phyloP scores from a whole-genome alignment of 2,888 invertebrate genomes.

The Elysia crispata region DNA sequence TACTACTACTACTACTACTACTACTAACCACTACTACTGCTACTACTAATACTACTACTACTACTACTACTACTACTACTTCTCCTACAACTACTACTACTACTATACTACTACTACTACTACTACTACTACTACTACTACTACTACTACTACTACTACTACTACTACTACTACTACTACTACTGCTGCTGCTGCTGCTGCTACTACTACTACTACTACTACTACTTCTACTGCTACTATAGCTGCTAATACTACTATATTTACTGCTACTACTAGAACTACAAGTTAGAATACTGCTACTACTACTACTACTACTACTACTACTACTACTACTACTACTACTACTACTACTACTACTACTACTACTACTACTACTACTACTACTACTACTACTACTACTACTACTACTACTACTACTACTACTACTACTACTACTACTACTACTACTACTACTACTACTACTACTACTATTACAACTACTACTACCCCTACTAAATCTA shows the following conservation, averaged over 20 bases:
- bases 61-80: too few relatives aligned
- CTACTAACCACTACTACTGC: too few relatives aligned
- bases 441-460: constrained; percentile 4
- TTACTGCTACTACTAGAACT: too few relatives aligned
- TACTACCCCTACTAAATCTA: too few relatives aligned
- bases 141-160: not conserved
- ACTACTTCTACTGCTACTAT: not conserved
- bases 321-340: constrained; percentile 24
- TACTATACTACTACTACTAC: too few relatives aligned
- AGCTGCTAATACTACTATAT: too few relatives aligned
- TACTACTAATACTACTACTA: too few relatives aligned
- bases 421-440: not conserved
- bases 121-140: too few relatives aligned
- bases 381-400: not conserved
- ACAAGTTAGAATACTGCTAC: too few relatives aligned
- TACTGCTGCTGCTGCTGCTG: not conserved
- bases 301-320: constrained; percentile 3
- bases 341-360: constrained; percentile 12
- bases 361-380: not conserved
- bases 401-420: not conserved
- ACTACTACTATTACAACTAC: constrained; percentile 9
- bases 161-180: not conserved
- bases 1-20: too few relatives aligned
- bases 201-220: not conserved
- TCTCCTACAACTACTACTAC: too few relatives aligned